phyloP scores from a whole-genome alignment of 2,888 invertebrate genomes.

The Stegana nigrithorax region DNA sequence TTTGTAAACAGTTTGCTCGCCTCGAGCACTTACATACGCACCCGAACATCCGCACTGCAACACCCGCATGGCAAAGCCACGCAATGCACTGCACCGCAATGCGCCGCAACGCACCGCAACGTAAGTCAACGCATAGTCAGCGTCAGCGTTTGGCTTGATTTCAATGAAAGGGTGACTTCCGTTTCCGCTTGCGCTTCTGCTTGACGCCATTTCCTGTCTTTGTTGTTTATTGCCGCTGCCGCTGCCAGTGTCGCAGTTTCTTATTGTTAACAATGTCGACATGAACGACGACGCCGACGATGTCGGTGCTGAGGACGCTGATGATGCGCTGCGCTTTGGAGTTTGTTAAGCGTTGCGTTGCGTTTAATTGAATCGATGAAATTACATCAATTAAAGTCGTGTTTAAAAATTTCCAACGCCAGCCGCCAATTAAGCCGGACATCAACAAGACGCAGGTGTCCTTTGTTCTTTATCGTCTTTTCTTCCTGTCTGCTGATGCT shows the following conservation, averaged over 20 bases:
- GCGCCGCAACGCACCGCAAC: too few relatives aligned
- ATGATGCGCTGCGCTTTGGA: too few relatives aligned
- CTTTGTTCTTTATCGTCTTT: neutral
- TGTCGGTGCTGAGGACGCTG: slow-evolving; percentile 49
- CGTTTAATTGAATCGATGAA: slow-evolving; percentile 60
- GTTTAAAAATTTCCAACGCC: slow-evolving; percentile 46
- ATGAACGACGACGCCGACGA: neutral
- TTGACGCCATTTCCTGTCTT: slow-evolving; percentile 9
- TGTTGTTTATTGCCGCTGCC: slow-evolving; percentile 41
- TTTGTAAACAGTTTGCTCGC: slow-evolving; percentile 60
- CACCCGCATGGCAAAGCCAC: too few relatives aligned
- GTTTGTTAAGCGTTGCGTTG: too few relatives aligned
- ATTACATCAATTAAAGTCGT: slow-evolving; percentile 59
- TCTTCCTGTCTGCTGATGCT: slow-evolving; percentile 16
- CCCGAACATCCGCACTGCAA: slow-evolving; percentile 7
- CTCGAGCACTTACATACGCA: slow-evolving; percentile 43
- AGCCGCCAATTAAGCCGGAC: slow-evolving; percentile 9
- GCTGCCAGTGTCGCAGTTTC: too few relatives aligned
- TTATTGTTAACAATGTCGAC: too few relatives aligned
- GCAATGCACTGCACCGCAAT: too few relatives aligned
- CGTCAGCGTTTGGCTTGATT: too few relatives aligned
- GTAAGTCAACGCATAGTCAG: too few relatives aligned
- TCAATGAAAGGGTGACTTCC: slow-evolving; percentile 8
- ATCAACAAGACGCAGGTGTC: neutral
- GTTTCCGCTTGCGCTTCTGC: slow-evolving; percentile 20